Conservation (phyloP, 2,113 vertebrate genomes). For the Corythaixoides concolor region DNA sequence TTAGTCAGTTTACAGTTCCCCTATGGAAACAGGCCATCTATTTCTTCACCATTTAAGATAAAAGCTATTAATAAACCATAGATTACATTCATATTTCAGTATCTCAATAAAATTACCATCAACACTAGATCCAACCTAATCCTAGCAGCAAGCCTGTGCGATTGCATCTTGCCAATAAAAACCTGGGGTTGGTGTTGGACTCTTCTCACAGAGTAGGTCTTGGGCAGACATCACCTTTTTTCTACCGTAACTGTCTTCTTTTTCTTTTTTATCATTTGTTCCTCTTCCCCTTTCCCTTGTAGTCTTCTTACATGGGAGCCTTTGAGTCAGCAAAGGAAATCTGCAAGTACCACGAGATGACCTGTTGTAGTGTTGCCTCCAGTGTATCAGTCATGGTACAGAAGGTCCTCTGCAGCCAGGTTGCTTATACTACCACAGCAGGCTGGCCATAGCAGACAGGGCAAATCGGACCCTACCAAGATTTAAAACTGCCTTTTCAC, state of each 20-base stretch:
- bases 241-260: background rate
- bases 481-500: background rate
- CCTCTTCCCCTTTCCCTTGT: background rate
- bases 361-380: accelerated
- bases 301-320: background rate
- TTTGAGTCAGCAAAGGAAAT: background rate
- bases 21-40: background rate
- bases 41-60: background rate
- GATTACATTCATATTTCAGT: background rate
- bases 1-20: background rate
- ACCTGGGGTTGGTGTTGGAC: background rate
- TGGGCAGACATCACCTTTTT: background rate
- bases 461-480: background rate
- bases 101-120: background rate
- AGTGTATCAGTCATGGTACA: background rate
- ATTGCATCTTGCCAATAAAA: background rate
- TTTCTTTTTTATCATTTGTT: background rate
- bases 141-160: background rate
- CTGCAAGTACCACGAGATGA: background rate
- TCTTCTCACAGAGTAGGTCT: background rate
- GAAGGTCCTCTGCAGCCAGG: background rate
- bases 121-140: background rate
- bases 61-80: background rate
- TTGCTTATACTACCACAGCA: background rate
- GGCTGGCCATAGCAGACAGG: background rate